Evolutionary conservation across 2,888 invertebrate genomes (phyloP), one percentile per base, ranked within the genome.

Genomic region (Ypsolopha sequella): DNA sequence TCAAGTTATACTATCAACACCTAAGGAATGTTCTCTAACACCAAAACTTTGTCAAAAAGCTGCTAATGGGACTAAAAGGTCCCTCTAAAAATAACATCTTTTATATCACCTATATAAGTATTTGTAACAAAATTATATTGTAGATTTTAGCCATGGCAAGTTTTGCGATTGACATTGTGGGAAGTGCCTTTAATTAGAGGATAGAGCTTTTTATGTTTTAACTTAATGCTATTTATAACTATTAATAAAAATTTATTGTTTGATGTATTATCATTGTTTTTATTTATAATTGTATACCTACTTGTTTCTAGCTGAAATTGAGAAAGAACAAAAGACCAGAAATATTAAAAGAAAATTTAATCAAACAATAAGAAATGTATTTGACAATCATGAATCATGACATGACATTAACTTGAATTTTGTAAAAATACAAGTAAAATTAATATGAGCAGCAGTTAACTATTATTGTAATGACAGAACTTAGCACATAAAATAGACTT

Each of bases 181-280:
- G 81, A 85, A 86, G 86, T 86, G 86, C 86, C 86, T 85, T 86
- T 76, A 78, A 79, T 73, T 81, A 84, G 79, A 81, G 72, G 76
- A 81, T 76, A 82, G 84, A 85, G 84, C 81, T 85, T 84, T 82
- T 84, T 86, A 85, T 82, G 85, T 85, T 24, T 49, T 86, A 80
- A 79, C 74, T 79, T 81, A 76, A 84, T 80, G 81, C 82, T 86
- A 84, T 85, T 84, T 84, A 85, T 81, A 80, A 81, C 79, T 73
- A 81, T 74, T 77, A 80, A 82, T 84, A 85, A 85, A 24, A 80
- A 82, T 82, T 85, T 84, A 84, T 76, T 85, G 85, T 86, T 86
- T 85, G 78, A 85, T 82, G 85, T 81, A 78, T 9, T 35, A 36
- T 11, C 8, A 11, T 41, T 41, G 41, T 43, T 43, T 38, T 8